Percentiles rank a stretch among this genome's conserved stretches.
These are phyloP conservation scores for Rhinella marina DNA, from an alignment of 2,797 vertebrate genomes.

Conservation along the genomic window DNA sequence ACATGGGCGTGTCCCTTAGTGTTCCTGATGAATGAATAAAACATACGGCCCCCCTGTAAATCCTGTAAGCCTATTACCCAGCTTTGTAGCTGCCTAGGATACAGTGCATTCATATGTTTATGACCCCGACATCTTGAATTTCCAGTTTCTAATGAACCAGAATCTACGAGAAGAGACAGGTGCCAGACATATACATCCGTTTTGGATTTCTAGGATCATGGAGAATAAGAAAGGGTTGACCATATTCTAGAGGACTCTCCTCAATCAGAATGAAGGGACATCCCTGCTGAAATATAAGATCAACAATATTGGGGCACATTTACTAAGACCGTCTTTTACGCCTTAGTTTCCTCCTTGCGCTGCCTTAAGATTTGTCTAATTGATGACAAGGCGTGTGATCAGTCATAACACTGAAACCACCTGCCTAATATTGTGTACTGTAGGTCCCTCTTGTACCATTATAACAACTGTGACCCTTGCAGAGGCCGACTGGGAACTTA, in stretches of 20 bases:
- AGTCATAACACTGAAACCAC: too few relatives aligned
- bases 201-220: not conserved
- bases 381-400: too few relatives aligned
- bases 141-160: not conserved
- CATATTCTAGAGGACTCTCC: not conserved
- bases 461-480: too few relatives aligned
- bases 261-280: not conserved
- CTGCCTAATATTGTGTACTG: too few relatives aligned
- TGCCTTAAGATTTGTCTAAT: too few relatives aligned
- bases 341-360: too few relatives aligned
- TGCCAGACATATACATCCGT: not conserved
- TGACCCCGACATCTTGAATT: not conserved
- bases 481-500: too few relatives aligned
- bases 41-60: constrained; percentile 20
- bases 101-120: not conserved
- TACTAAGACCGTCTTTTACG: too few relatives aligned
- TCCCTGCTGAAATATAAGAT: not conserved
- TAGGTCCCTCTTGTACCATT: too few relatives aligned
- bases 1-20: not conserved
- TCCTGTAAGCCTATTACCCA: constrained; percentile 37
- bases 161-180: not conserved
- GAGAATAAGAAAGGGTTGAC: not conserved
- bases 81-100: not conserved
- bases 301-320: too few relatives aligned
- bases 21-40: not conserved